Evolutionary conservation across 2,797 vertebrate genomes (phyloP), one percentile per base, ranked within the genome.

Genomic region (Peromyscus aztecus): DNA sequence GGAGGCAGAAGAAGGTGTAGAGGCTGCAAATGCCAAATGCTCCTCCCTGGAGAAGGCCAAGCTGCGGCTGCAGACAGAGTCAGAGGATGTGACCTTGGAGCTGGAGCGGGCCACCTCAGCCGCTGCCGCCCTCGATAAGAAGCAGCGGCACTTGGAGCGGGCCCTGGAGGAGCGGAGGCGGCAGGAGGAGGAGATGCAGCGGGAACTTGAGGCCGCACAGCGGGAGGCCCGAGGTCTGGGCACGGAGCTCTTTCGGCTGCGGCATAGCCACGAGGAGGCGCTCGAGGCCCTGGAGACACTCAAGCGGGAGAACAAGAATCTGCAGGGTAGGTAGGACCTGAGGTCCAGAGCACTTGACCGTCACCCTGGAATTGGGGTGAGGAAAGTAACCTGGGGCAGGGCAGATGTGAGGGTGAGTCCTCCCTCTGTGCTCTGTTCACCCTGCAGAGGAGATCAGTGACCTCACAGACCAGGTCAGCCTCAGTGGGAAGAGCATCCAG

Each of bases 31-130:
- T 0, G 99, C 99, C 90, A 99, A 99, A 97, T 99, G 99, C 92
- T 99, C 99, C 0, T 99, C 99, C 0, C 98, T 99, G 97, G 99
- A 99, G 91, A 99, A 99, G 98, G 99, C 99, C 77, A 99, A 99
- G 98, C 99, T 99, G 83, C 98, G 99, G 1, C 99, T 99, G 94
- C 99, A 99, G 98, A 99, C 99, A 0, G 99, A 99, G 98, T 99
- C 99, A 0, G 99, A 99, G 97, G 99, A 99, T 63, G 98, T 99
- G 71, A 98, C 99, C 0, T 98, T 99, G 82, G 99, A 99, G 92
- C 98, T 99, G 98, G 99, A 99, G 91, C 99, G 99, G 0, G 98
- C 99, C 17, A 99, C 99, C 86, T 98, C 99, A 0, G 99, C 99
- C 0, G 99, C 99, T 0, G 98, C 99, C 0, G 99, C 98, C 0